Percentiles rank a stretch among this genome's conserved stretches.
These are phyloP conservation scores for Bombus balteatus DNA, from an alignment of 1,140 invertebrate species.

Conservation along the genomic window DNA sequence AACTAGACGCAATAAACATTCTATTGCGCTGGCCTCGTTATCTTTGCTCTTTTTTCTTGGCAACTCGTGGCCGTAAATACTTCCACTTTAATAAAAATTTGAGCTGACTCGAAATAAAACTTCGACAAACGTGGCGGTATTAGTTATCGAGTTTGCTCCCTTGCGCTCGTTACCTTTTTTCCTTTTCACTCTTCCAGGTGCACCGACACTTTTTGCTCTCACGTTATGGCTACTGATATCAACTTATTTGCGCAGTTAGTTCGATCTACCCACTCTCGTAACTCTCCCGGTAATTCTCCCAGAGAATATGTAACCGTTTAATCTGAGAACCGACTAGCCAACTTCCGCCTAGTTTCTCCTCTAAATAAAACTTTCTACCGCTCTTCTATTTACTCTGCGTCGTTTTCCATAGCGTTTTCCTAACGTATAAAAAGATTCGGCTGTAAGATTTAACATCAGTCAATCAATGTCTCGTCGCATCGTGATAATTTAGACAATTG, in stretches of 20 bases:
- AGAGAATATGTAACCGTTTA: background rate
- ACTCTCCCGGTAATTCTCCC: background rate
- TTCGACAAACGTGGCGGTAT: constrained; percentile 23
- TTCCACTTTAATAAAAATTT: constrained; percentile 45
- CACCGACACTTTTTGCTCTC: background rate
- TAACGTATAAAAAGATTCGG: too few relatives aligned
- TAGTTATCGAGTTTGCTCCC: constrained; percentile 34
- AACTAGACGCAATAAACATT: constrained; percentile 54
- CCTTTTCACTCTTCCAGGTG: background rate
- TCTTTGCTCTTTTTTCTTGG: constrained; percentile 16
- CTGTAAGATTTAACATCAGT: background rate
- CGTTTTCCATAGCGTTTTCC: background rate
- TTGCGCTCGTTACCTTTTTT: background rate
- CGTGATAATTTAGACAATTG: background rate
- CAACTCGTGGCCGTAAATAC: constrained; percentile 33
- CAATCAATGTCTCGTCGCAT: background rate
- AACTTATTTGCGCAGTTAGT: background rate
- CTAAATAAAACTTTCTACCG: background rate
- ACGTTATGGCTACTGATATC: background rate
- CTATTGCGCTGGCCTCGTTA: constrained; percentile 25
- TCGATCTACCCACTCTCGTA: too few relatives aligned
- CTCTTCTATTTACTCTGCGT: background rate
- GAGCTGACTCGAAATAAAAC: constrained; percentile 24
- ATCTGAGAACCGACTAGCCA: background rate
- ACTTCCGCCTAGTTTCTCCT: background rate